Evolutionary conservation across 2,888 invertebrate genomes (phyloP).

Genomic region (Melolontha melolontha): DNA sequence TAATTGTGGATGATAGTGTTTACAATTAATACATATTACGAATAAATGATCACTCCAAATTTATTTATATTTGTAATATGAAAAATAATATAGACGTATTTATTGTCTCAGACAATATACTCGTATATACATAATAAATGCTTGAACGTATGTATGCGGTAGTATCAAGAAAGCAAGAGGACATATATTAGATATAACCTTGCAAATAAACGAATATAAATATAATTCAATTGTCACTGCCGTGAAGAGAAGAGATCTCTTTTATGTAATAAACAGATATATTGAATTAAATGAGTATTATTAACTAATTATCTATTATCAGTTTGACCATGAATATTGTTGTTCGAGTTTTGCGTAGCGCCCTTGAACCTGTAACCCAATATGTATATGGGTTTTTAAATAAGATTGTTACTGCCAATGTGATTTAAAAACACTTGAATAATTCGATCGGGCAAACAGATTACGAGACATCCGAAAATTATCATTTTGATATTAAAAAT

Average conservation of each 20-base stretch:
- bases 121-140: not conserved
- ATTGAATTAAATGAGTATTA: slow-evolving; percentile 59
- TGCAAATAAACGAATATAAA: slow-evolving; percentile 40
- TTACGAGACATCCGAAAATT: not conserved
- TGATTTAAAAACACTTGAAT: not conserved
- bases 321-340: slow-evolving; percentile 62
- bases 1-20: too few relatives aligned
- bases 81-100: too few relatives aligned
- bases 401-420: not conserved
- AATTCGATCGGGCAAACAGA: not conserved
- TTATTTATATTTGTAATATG: too few relatives aligned
- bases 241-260: slow-evolving; percentile 44
- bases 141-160: slow-evolving; percentile 20
- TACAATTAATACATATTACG: too few relatives aligned
- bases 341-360: slow-evolving; percentile 48
- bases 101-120: not conserved
- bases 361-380: slow-evolving; percentile 48
- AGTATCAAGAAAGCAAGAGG: slow-evolving; percentile 23
- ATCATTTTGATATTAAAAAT: slow-evolving; percentile 1
- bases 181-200: slow-evolving; percentile 38
- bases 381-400: not conserved
- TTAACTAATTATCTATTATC: slow-evolving; percentile 62
- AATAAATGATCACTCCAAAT: too few relatives aligned
- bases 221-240: slow-evolving; percentile 43
- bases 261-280: slow-evolving; percentile 58